phyloP scores from a whole-genome alignment of 2,113 vertebrate genomes.

The Phalacrocorax pelagicus region DNA sequence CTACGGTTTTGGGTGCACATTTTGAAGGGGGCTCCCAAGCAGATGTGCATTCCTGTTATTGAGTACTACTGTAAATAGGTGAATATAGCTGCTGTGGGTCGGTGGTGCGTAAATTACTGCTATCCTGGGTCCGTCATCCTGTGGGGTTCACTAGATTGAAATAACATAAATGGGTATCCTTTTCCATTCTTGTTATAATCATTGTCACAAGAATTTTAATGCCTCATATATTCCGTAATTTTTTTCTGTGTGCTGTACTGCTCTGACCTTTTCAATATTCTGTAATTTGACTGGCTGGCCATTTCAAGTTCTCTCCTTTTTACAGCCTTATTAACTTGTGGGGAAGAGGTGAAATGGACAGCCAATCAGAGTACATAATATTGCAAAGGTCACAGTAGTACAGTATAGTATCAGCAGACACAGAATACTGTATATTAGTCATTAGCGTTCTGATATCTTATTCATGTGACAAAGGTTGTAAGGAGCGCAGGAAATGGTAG shows the following conservation, averaged over 20 bases:
- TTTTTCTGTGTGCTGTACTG: constrained; percentile 75
- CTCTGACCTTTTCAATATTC: constrained; percentile 86
- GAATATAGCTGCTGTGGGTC: constrained; percentile 9
- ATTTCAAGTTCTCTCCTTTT: constrained; percentile 78
- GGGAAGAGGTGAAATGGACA: constrained; percentile 75
- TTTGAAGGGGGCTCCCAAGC: background rate
- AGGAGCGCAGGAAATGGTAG: constrained; percentile 68
- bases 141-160: constrained; percentile 70
- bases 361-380: constrained; percentile 79
- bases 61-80: background rate
- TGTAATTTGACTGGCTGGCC: constrained; percentile 82
- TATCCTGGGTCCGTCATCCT: constrained; percentile 27
- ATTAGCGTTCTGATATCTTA: constrained; percentile 78
- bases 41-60: background rate
- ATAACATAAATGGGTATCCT: constrained; percentile 71
- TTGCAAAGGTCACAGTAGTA: constrained; percentile 76
- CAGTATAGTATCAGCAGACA: constrained; percentile 57
- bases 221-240: constrained; percentile 83
- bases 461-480: constrained; percentile 78
- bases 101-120: constrained; percentile 40
- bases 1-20: background rate
- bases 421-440: constrained; percentile 58
- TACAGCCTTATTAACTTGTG: constrained; percentile 83
- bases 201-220: constrained; percentile 85
- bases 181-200: constrained; percentile 78